Conservation (phyloP, 2,888 invertebrate species). For the Tanypteryx hageni region DNA sequence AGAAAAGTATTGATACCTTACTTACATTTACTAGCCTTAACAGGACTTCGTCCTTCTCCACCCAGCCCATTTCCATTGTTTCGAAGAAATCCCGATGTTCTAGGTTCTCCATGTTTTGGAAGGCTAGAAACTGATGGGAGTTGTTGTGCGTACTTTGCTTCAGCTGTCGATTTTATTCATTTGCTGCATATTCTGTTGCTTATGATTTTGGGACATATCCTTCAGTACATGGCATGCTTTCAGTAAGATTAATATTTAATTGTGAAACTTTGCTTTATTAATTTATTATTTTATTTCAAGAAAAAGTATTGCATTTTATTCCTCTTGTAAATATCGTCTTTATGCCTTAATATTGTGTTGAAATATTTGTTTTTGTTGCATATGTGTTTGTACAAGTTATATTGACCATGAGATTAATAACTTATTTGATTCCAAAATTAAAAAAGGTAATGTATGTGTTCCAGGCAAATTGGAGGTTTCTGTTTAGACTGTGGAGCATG, state of each 20-base stretch:
- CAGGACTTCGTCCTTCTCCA: neutral
- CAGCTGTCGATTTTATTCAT: neutral
- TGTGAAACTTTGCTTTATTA: neutral
- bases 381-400: too few relatives aligned
- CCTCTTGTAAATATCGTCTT: too few relatives aligned
- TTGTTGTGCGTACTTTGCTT: neutral
- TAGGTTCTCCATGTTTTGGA: neutral
- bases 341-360: too few relatives aligned
- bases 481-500: neutral
- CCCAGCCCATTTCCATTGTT: neutral
- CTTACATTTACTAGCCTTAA: neutral
- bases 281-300: too few relatives aligned
- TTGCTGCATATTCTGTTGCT: neutral
- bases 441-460: too few relatives aligned
- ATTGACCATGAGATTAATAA: too few relatives aligned
- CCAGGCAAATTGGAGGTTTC: neutral
- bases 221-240: conserved; percentile 21
- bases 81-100: neutral
- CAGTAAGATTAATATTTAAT: neutral
- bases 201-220: neutral
- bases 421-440: too few relatives aligned
- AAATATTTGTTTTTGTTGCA: too few relatives aligned
- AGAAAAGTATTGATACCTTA: neutral
- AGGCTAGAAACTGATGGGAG: neutral
- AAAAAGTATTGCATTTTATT: too few relatives aligned